Evolutionary conservation across 2,888 invertebrate species (phyloP), one percentile per base, ranked within the genome.

Genomic region (Nemotelus pantherinus): DNA sequence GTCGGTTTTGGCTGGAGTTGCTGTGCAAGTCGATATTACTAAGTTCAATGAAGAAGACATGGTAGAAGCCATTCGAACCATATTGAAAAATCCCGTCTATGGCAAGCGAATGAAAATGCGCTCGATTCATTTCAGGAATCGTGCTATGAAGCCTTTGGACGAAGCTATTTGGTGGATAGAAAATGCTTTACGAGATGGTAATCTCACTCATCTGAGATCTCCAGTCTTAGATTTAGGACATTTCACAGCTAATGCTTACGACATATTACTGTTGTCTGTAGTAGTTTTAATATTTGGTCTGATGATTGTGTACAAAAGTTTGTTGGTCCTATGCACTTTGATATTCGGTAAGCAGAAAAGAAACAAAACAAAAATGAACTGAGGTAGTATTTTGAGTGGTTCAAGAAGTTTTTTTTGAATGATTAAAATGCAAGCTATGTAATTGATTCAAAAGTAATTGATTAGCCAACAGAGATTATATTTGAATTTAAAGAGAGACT

Each of bases 81-180:
- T 83, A 9, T 70, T 81, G 0, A 70, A 74, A 10, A 78, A 81
- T 77, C 77, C 79, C 9, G 80, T 57, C 3, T 82, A 81, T 48
- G 60, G 67, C 2, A 48, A 81, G 77, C 81, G 85, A 77, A 87
- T 87, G 39, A 84, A 86, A 79, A 83, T 84, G 74, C 81, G 87
- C n/a, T 88, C 89, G 3, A 83, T 82, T 48, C 82, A 87, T 50
- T 89, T 88, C 83, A 84, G 83, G 68, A 89, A 90, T 81, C 88
- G 90, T 0, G 89, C 88, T 0, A 83, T 89, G 81, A 84, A 88
- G 1, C 89, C 91, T 0, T 85, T 90, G 41, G 88, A 89, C 41
- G 89, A 89, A 45, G 87, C 92, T 7, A 85, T 90, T 0, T 89
- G 89, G 84, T 92, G 91, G 91, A 87, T 90, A 41, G 91, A 92